Base-by-base conservation (phyloP, 2,113 vertebrate species). In the Crocuta crocuta region DNA sequence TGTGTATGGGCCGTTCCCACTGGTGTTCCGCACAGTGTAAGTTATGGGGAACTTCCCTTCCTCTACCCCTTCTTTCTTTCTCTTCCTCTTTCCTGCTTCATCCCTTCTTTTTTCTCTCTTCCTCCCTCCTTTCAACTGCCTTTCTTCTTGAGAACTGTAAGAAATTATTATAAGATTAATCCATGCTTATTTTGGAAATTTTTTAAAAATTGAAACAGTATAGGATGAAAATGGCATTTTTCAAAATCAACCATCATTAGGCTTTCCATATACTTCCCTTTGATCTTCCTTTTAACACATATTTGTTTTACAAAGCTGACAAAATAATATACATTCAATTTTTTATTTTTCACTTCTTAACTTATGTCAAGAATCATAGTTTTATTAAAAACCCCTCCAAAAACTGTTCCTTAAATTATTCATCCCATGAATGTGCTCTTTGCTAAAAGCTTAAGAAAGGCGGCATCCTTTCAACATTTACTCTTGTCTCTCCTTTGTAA, bases 251-350 rank as follows among this genome's bases (percentile, higher is more conserved):
- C 35, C 10, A 48, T 48, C 7, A 73, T 79, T 21, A 55, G 71
- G 0, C 0, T 70, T 94, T 86, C 87, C 5, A 31, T 16, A 66
- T 68, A 63, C 10, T 80, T 74, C 31, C 9, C 10, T 96, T 58
- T n/a, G 87, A 21, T 39, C 3, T 90, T 76, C 84, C 26, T 8
- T 79, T 48, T 43, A 74, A 45, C 4, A 95, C 61, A 85, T 50
- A 65, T 66, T 92, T 84, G 13, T 43, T 95, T 96, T 71, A 86
- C 11, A 68, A 84, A 91, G 23, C 88, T 95, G n/a, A 68, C 19
- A 93, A 39, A 80, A 16, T 81, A 43, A 78, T 39, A 35, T 63
- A 50, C 10, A n/a, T 58, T 63, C 12, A 31, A 4, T 70, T 93
- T 63, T 80, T 55, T 33, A 8, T 43, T 23, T 81, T 90, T 86